These are phyloP conservation scores for Rhinogobius similis DNA, from an alignment of 2,113 vertebrate genomes.

Conservation along the genomic window DNA sequence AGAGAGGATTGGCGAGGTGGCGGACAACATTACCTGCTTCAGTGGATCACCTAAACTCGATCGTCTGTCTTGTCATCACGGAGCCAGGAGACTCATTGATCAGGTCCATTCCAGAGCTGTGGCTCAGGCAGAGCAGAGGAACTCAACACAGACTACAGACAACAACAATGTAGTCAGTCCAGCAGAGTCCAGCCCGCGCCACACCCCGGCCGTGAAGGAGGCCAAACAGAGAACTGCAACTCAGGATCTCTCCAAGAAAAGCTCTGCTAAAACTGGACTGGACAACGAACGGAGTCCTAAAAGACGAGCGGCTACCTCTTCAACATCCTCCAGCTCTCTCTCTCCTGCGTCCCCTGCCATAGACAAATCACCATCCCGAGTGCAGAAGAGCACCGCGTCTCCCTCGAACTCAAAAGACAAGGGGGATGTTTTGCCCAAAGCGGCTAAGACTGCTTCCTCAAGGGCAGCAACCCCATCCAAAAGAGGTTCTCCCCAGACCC, in stretches of 20 bases:
- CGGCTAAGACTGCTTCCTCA: constrained; percentile 76
- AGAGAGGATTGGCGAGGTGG: constrained; percentile 91
- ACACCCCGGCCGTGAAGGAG: constrained; percentile 85
- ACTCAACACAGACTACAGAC: constrained; percentile 76
- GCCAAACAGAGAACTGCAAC: constrained; percentile 72
- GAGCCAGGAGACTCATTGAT: constrained; percentile 73
- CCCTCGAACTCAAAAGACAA: constrained; percentile 73
- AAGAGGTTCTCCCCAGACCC: constrained; percentile 79
- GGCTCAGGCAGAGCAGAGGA: constrained; percentile 73
- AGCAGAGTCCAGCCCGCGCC: constrained; percentile 83
- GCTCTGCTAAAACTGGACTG: constrained; percentile 73
- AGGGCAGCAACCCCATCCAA: constrained; percentile 76
- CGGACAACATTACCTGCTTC: constrained; percentile 86
- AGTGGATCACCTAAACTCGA: constrained; percentile 79
- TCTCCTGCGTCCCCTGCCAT: constrained; percentile 61
- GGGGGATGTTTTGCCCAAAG: constrained; percentile 72
- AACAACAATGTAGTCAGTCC: constrained; percentile 87
- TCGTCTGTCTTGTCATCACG: constrained; percentile 70
- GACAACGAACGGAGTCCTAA: constrained; percentile 82
- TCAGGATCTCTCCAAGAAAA: constrained; percentile 71
- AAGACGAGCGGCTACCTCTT: constrained; percentile 81
- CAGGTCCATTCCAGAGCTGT: constrained; percentile 76
- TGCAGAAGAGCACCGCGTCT: constrained; percentile 63
- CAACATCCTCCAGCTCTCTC: constrained; percentile 79
- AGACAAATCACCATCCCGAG: constrained; percentile 52